These are phyloP conservation scores for Drosophila antonietae DNA, from an alignment of 2,888 invertebrate genomes.

Conservation along the genomic window DNA sequence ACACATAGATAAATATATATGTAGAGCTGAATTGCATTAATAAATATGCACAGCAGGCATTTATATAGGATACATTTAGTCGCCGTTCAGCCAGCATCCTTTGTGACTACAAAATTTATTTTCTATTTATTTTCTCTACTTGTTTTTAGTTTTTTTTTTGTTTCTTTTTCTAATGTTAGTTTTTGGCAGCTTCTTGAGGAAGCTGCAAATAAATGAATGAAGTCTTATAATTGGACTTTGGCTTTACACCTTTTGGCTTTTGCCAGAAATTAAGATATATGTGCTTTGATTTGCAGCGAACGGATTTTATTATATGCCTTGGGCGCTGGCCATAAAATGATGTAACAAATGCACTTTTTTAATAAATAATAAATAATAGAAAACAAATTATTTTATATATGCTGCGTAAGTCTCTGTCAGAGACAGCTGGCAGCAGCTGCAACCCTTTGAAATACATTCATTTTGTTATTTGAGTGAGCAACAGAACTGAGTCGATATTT, in stretches of 20 bases:
- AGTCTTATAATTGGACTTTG: slow-evolving; percentile 48
- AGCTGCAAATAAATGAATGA: slow-evolving; percentile 31
- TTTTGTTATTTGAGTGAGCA: not conserved
- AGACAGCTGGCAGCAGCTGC: not conserved
- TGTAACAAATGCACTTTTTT: not conserved
- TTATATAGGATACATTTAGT: slow-evolving; percentile 39
- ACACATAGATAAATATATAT: slow-evolving; percentile 11
- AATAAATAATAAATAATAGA: slow-evolving; percentile 5
- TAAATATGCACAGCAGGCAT: slow-evolving; percentile 56
- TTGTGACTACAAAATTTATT: slow-evolving; percentile 36
- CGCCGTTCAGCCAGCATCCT: slow-evolving; percentile 16
- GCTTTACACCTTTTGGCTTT: slow-evolving; percentile 8
- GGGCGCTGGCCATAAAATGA: not conserved
- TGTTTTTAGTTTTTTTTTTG: slow-evolving; percentile 2
- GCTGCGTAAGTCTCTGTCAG: not conserved
- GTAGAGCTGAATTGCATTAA: slow-evolving; percentile 49
- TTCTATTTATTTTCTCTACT: slow-evolving; percentile 18
- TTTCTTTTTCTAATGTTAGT: not conserved
- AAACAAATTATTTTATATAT: not conserved
- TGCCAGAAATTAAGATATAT: slow-evolving; percentile 1
- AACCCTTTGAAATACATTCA: not conserved
- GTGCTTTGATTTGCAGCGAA: not conserved
- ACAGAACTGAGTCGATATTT: too few species aligned
- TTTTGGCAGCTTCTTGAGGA: slow-evolving; percentile 21
- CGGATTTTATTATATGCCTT: not conserved